phyloP scores from a whole-genome alignment of 30 jellyfish, hydroid and myxozoan species.

The Pelagia noctiluca region DNA sequence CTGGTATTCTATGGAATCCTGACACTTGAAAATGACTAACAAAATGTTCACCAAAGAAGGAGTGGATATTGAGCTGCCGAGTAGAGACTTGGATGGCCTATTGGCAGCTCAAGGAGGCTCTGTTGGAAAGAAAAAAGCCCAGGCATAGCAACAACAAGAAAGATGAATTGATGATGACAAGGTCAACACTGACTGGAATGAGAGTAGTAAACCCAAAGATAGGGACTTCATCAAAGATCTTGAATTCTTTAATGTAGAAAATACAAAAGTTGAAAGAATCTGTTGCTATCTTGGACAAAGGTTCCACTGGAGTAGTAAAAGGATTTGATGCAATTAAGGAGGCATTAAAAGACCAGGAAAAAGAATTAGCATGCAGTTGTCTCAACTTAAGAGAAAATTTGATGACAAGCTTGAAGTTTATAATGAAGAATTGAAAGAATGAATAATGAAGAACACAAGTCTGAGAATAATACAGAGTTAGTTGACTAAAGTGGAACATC shows the following conservation, averaged over 20 bases:
- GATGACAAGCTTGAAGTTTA: constrained; percentile 23
- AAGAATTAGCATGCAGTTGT: constrained; percentile 3
- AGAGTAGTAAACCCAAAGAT: constrained; percentile 11
- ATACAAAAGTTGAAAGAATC: constrained; percentile 22
- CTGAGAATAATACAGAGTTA: constrained; percentile 20
- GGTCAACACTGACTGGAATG: neutral
- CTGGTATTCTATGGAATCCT: no score
- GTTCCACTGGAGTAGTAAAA: no score
- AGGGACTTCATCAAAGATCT: constrained; percentile 18
- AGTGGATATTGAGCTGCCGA: no score
- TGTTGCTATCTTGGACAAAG: constrained; percentile 12
- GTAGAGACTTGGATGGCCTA: no score
- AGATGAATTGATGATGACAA: no score
- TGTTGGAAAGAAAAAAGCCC: no score
- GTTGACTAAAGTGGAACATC: neutral
- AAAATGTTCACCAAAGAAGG: no score
- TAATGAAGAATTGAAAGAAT: constrained; percentile 19
- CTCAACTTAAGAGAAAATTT: constrained; percentile 11
- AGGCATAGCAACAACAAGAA: no score
- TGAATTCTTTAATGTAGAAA: constrained; percentile 17
- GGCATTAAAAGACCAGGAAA: constrained; percentile 28
- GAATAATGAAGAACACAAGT: constrained; percentile 11
- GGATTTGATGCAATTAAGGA: constrained; percentile 10
- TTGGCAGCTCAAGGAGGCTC: no score
- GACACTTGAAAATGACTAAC: no score